Evolutionary conservation across 2,113 vertebrate species (phyloP).

Genomic region (Callithrix jacchus): DNA sequence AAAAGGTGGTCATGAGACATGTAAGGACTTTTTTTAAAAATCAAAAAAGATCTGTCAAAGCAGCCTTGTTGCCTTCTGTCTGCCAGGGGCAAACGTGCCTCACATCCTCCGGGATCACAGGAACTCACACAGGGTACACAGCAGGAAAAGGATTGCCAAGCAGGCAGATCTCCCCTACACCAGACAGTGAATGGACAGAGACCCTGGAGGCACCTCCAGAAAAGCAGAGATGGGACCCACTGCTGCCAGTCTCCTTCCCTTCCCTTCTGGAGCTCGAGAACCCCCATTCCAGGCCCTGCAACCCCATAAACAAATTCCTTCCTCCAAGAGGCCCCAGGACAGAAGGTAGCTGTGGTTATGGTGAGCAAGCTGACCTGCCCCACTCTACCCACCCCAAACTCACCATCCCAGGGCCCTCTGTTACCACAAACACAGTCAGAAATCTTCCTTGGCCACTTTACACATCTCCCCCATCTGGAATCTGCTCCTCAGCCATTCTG

Average conservation of each 20-base stretch:
- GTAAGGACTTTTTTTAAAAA: neutral
- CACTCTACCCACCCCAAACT: neutral
- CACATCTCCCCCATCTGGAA: conserved; percentile 86
- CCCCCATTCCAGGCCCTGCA: neutral
- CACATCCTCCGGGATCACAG: neutral
- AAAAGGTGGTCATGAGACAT: neutral
- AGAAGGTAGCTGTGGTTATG: rapidly evolving
- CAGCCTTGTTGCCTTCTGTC: neutral
- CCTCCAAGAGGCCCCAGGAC: neutral
- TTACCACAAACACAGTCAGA: conserved; percentile 86
- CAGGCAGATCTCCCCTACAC: neutral
- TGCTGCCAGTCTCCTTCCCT: neutral
- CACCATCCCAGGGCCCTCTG: neutral
- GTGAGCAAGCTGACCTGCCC: neutral
- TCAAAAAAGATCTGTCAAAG: neutral
- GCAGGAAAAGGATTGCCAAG: neutral
- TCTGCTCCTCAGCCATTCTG: conserved; percentile 82
- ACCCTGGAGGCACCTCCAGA: neutral
- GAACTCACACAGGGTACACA: neutral
- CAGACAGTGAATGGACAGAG: no score
- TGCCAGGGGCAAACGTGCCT: neutral
- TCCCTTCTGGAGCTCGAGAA: no score
- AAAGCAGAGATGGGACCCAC: neutral
- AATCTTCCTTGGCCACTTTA: conserved; percentile 86
- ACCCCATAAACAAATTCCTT: neutral